Evolutionary conservation across 2,113 vertebrate genomes (phyloP).

Genomic region (Prolemur simus): DNA sequence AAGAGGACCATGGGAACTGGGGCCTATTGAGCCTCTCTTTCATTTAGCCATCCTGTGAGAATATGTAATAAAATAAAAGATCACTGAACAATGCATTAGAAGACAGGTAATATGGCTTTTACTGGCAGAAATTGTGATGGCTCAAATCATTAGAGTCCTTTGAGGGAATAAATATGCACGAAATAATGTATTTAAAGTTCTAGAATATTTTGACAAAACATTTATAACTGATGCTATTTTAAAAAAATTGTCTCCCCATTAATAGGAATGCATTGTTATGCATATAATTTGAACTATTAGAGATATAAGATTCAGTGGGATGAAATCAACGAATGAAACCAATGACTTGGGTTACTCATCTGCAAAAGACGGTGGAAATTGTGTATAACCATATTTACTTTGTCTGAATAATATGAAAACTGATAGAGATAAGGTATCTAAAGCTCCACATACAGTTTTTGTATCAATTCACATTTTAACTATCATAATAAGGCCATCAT

Average conservation of each 20-base stretch:
- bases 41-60: not conserved
- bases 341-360: not conserved
- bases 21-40: not conserved
- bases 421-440: not conserved
- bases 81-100: not conserved
- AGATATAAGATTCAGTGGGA: not conserved
- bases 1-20: not conserved
- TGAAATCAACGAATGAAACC: not conserved
- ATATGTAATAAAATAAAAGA: not conserved
- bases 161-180: not conserved
- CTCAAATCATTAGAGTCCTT: not conserved
- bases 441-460: not conserved
- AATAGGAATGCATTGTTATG: not conserved
- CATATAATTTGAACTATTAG: not conserved
- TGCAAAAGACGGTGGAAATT: not conserved
- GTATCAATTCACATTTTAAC: not conserved
- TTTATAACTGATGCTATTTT: not conserved
- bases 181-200: not conserved
- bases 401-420: not conserved
- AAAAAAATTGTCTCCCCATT: not conserved
- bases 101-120: not conserved
- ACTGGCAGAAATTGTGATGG: no score
- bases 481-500: not conserved
- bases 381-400: not conserved
- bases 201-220: not conserved